These are phyloP conservation scores for Daboia siamensis DNA, from an alignment of 2,113 vertebrate genomes.

Conservation along the genomic window DNA sequence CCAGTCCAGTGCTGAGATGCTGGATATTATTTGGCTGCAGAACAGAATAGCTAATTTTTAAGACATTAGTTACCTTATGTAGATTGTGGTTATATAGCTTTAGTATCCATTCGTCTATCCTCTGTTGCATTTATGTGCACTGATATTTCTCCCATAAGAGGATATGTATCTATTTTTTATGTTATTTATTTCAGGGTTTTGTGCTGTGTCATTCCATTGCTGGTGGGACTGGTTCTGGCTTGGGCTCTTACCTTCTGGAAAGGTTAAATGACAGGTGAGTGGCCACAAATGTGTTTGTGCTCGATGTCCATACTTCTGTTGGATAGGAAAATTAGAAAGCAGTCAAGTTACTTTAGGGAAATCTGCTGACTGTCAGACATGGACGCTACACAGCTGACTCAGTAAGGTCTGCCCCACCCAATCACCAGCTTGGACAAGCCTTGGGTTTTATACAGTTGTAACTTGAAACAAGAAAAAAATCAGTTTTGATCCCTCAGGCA, in stretches of 20 bases:
- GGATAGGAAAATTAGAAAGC: neutral
- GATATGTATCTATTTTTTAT: neutral
- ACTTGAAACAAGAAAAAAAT: neutral
- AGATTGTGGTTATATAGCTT: neutral
- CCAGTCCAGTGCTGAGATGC: neutral
- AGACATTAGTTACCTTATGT: neutral
- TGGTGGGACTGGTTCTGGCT: constrained; percentile 92
- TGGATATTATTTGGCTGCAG: neutral
- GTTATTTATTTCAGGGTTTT: constrained; percentile 78
- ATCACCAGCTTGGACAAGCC: constrained; percentile 44
- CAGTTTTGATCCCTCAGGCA: neutral
- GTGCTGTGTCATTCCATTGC: constrained; percentile 98
- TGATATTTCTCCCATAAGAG: neutral
- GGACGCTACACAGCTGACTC: constrained; percentile 51
- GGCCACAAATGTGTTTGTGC: neutral
- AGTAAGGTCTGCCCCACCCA: constrained; percentile 40
- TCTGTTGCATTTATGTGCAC: neutral
- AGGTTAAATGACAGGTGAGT: constrained; percentile 94
- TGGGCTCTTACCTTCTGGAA: constrained; percentile 95
- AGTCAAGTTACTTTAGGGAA: neutral
- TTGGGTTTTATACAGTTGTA: neutral
- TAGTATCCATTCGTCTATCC: neutral
- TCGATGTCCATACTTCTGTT: neutral
- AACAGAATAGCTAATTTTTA: neutral
- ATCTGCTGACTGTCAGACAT: neutral